A percentile compares a stretch with the other conserved stretches of the same genome.
phyloP scores from a whole-genome alignment of 2,797 vertebrate species.

The Oryzias dopingdopingensis region DNA sequence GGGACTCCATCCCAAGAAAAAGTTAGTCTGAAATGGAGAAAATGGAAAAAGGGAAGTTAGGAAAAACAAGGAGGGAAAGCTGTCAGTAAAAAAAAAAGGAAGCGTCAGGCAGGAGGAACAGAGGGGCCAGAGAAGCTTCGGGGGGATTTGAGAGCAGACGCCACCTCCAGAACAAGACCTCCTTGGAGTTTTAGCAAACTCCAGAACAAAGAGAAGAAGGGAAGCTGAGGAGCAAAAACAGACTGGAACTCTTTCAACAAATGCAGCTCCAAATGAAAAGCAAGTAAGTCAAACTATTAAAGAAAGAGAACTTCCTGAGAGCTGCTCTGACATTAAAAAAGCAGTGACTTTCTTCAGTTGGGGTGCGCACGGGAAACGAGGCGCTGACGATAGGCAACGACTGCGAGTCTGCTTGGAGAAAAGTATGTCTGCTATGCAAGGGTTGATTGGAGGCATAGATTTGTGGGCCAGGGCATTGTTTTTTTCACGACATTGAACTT shows the following conservation, averaged over 20 bases:
- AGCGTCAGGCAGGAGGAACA: conserved; percentile 5
- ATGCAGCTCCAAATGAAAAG: conserved; percentile 36
- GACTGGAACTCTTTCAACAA: conserved; percentile 16
- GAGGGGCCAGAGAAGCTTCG: conserved; percentile 43
- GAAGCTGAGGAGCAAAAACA: conserved; percentile 32
- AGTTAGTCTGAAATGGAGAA: conserved; percentile 24
- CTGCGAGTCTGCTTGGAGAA: conserved; percentile 62
- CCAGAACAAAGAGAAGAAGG: conserved; percentile 42
- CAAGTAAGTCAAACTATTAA: conserved; percentile 5
- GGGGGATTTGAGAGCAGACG: conserved; percentile 58
- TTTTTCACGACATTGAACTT: conserved; percentile 79
- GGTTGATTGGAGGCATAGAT: conserved; percentile 67
- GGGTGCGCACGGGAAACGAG: conserved; percentile 41
- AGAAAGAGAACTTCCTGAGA: conserved; percentile 6
- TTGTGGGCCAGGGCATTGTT: conserved; percentile 71
- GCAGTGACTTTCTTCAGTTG: conserved; percentile 51
- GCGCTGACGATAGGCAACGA: conserved; percentile 38
- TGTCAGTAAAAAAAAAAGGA: conserved; percentile 8
- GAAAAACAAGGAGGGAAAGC: conserved; percentile 20
- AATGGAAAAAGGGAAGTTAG: conserved; percentile 4
- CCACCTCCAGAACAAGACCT: conserved; percentile 60
- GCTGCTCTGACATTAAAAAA: conserved; percentile 16
- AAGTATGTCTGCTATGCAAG: conserved; percentile 73
- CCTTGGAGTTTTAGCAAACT: conserved; percentile 61
- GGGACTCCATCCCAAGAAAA: conserved; percentile 15